Conservation (phyloP, 1,140 invertebrate genomes). For the Caenorhabditis latens region DNA sequence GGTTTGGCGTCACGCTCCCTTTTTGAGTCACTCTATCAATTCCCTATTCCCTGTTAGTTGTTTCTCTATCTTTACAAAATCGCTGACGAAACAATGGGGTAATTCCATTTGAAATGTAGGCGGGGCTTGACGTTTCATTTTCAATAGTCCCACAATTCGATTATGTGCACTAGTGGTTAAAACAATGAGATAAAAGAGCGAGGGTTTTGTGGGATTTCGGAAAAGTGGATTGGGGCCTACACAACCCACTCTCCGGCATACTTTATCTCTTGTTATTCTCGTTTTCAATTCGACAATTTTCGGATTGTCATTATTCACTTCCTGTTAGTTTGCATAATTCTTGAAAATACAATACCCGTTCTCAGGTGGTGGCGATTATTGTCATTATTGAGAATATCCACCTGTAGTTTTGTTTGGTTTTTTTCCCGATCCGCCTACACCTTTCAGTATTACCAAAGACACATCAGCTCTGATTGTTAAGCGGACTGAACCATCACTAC, state of each 20-base stretch:
- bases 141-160: neutral
- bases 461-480: neutral
- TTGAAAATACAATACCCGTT: neutral
- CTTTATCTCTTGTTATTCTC: neutral
- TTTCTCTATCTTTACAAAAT: neutral
- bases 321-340: neutral
- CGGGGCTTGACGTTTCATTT: constrained; percentile 33
- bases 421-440: neutral
- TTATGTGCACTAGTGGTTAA: neutral
- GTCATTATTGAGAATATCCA: neutral
- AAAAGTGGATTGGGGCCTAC: constrained; percentile 13
- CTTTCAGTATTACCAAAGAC: neutral
- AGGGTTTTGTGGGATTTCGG: neutral
- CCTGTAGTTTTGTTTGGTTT: neutral
- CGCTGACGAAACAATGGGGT: constrained; percentile 29
- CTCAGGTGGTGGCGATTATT: neutral
- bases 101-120: constrained; percentile 20
- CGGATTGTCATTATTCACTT: neutral
- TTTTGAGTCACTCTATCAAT: neutral
- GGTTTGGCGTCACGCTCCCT: constrained; percentile 36
- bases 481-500: too few species aligned
- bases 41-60: neutral
- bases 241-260: neutral
- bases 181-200: constrained; percentile 40
- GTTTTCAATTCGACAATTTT: neutral